phyloP scores from a whole-genome alignment of 2,113 vertebrate genomes.

The Sapayoa aenigma region DNA sequence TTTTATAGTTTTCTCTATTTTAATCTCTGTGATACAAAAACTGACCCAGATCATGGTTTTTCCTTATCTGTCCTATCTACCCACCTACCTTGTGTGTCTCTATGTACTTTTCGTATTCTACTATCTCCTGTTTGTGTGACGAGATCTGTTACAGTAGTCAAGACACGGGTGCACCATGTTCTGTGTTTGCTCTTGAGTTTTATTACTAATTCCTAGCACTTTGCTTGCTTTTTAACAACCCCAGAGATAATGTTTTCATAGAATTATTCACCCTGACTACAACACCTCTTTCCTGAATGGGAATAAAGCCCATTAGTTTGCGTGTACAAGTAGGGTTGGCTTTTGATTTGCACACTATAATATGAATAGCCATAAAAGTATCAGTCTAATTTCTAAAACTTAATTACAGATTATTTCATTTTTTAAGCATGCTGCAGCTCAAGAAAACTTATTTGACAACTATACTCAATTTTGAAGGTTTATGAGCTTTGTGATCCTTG shows the following conservation, averaged over 20 bases:
- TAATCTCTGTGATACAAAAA: neutral
- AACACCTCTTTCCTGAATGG: neutral
- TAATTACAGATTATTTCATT: neutral
- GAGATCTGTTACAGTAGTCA: neutral
- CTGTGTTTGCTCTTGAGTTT: neutral
- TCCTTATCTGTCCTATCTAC: neutral
- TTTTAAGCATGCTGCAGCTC: neutral
- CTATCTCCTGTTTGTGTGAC: neutral
- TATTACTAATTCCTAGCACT: neutral
- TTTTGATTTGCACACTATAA: neutral
- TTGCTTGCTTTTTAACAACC: neutral
- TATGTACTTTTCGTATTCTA: neutral
- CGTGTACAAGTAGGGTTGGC: neutral
- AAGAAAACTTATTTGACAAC: neutral
- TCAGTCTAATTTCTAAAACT: neutral
- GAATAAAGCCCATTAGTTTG: neutral
- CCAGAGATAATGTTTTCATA: neutral
- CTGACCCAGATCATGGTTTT: neutral
- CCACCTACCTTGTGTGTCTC: neutral
- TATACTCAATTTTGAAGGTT: neutral
- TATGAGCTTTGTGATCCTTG: neutral
- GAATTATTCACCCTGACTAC: neutral
- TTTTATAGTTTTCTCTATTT: neutral
- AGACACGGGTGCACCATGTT: neutral
- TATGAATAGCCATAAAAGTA: neutral